phyloP scores from a whole-genome alignment of 1,140 invertebrate genomes.

The Hyposmocoma kahamanoa region DNA sequence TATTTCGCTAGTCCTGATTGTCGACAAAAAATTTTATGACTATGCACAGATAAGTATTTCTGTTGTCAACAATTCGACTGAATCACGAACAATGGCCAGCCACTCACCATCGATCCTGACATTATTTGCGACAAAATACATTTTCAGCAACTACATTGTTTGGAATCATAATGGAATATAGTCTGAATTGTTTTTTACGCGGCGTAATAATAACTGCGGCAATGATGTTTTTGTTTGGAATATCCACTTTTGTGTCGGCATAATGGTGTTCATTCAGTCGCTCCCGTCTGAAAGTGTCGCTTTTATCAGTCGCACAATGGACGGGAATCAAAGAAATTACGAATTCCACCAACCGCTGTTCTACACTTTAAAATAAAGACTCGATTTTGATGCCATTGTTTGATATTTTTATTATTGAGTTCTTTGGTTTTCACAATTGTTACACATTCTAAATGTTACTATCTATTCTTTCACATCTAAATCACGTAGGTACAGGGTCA shows the following conservation, averaged over 20 bases:
- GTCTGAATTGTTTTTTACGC: constrained; percentile 36
- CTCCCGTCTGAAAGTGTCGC: constrained; percentile 63
- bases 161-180: constrained; percentile 36
- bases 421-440: no score
- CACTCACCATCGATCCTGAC: background rate
- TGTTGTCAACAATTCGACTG: background rate
- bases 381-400: constrained; percentile 24
- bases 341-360: constrained; percentile 44
- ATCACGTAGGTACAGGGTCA: no score
- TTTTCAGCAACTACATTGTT: constrained; percentile 37
- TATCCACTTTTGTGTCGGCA: constrained; percentile 57
- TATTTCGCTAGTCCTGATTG: no score
- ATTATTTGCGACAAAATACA: constrained; percentile 28
- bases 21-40: no score
- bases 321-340: constrained; percentile 69
- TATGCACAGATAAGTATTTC: background rate
- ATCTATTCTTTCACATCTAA: no score
- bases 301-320: constrained; percentile 68
- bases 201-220: constrained; percentile 31
- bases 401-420: constrained; percentile 19
- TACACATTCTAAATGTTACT: no score
- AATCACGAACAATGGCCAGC: constrained; percentile 1
- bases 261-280: constrained; percentile 69
- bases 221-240: constrained; percentile 59
- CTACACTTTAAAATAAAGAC: constrained; percentile 37